Evolutionary conservation across 2,888 invertebrate genomes (phyloP), one percentile per base, ranked within the genome.

Genomic region (Oxytorus armatus): DNA sequence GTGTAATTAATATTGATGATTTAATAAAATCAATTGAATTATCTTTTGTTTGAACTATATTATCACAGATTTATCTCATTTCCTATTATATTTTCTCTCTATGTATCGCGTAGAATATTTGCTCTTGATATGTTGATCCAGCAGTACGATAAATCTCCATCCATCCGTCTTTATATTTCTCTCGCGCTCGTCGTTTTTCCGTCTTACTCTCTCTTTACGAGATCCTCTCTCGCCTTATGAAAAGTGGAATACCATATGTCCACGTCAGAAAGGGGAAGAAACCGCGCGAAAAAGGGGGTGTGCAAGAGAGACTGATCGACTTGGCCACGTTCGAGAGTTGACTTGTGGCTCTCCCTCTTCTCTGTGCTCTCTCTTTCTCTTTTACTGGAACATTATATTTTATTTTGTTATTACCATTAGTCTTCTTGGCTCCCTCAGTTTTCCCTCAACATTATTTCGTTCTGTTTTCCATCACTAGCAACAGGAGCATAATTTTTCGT

Each of bases 161-260:
- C 79, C 25, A 55, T 79, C 76, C 78, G 59, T 79, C 74, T 78
- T 66, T 77, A 66, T 68, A 47, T 74, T 59, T 44, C 47, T 57
- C 57, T 77, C 61, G 76, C 25, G 44, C 18, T 51, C 21, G 44
- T 33, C 59, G 63, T 74, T 65, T 74, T 49, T 53, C 61, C 79
- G 63, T 25, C 51, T 11, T 61, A 77, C 68, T 55, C 51, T 18
- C 33, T 16, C 55, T 14, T 51, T 11, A 51, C 8, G 29, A 69
- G 23, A 18, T 21, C n/a, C 42, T 79, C 78, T 76, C 77, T 82
- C 69, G 29, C 65, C 61, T 68, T 85, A 84, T 88, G 88, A 89
- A 88, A 89, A 87, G 85, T 88, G 83, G 86, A 86, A 85, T 87
- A 86, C 87, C 88, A 88, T 88, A 89, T 87, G 87, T 88, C 86